Conservation (phyloP, 2,888 invertebrate genomes). For the Pharmacophagus antenor region DNA sequence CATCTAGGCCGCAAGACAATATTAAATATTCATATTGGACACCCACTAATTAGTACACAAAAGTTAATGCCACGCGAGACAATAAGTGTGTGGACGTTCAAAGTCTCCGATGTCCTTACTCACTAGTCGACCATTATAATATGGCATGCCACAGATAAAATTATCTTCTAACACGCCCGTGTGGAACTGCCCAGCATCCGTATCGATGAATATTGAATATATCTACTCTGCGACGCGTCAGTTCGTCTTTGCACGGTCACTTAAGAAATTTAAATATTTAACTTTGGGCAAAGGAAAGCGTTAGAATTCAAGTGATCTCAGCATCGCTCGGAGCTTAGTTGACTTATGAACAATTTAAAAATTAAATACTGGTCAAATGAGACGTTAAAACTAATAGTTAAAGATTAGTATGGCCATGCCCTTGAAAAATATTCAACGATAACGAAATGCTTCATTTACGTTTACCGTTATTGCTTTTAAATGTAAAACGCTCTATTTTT, state of each 20-base stretch:
- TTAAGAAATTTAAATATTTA: constrained; percentile 80
- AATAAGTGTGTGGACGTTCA: constrained; percentile 60
- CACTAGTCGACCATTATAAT: constrained; percentile 41
- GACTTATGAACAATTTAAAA: constrained; percentile 77
- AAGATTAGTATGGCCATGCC: constrained; percentile 51
- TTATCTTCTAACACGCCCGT: constrained; percentile 51
- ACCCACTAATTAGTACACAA: constrained; percentile 80
- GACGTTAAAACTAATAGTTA: constrained; percentile 64
- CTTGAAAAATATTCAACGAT: constrained; percentile 18
- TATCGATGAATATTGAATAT: constrained; percentile 74
- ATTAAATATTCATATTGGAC: constrained; percentile 77
- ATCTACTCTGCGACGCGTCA: constrained; percentile 65
- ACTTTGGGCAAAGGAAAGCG: constrained; percentile 79
- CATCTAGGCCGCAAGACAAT: constrained; percentile 74
- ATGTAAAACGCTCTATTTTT: neutral
- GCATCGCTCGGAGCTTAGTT: constrained; percentile 68
- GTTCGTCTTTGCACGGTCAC: constrained; percentile 76
- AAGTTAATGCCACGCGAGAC: constrained; percentile 69
- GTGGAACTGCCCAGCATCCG: constrained; percentile 49
- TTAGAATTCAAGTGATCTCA: constrained; percentile 80
- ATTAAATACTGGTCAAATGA: constrained; percentile 75
- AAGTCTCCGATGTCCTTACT: constrained; percentile 61
- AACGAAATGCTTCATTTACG: neutral
- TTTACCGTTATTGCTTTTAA: constrained; percentile 5
- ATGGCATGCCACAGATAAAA: constrained; percentile 45